Evolutionary conservation across 2,797 vertebrate genomes (phyloP).

Genomic region (Catharus ustulatus): DNA sequence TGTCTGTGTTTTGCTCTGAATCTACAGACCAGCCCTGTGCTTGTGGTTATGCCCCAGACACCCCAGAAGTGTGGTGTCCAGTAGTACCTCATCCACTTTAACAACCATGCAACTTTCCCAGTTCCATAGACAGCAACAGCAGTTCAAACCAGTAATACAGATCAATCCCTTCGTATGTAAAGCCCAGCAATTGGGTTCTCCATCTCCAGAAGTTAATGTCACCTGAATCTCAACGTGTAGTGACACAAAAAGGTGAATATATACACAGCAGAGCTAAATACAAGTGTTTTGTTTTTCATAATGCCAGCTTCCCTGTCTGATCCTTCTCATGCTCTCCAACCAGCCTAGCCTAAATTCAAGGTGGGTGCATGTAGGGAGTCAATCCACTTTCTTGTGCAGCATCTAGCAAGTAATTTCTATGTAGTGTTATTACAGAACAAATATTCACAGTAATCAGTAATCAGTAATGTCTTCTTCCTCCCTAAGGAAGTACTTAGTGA

Average conservation of each 20-base stretch:
- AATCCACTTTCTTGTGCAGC: background rate
- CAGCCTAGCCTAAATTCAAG: background rate
- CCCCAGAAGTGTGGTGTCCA: background rate
- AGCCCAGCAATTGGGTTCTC: accelerated
- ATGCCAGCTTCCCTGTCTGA: background rate
- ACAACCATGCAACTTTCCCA: accelerated
- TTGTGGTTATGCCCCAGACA: background rate
- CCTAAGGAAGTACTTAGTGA: background rate
- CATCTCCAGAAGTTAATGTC: background rate
- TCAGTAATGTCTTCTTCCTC: background rate
- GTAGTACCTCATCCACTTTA: background rate
- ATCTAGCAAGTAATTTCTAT: background rate
- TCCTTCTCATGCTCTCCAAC: background rate
- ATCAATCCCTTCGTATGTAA: accelerated
- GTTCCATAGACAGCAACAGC: background rate
- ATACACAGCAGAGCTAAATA: accelerated
- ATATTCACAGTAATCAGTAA: background rate
- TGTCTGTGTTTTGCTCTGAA: background rate
- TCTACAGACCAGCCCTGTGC: accelerated
- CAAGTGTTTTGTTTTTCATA: background rate
- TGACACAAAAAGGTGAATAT: background rate
- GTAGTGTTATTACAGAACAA: background rate
- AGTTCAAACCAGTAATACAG: background rate
- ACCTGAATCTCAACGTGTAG: background rate
- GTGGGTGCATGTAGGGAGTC: background rate